These are phyloP conservation scores for Heterochromis multidens DNA, from an alignment of 2,113 vertebrate genomes.

Conservation along the genomic window DNA sequence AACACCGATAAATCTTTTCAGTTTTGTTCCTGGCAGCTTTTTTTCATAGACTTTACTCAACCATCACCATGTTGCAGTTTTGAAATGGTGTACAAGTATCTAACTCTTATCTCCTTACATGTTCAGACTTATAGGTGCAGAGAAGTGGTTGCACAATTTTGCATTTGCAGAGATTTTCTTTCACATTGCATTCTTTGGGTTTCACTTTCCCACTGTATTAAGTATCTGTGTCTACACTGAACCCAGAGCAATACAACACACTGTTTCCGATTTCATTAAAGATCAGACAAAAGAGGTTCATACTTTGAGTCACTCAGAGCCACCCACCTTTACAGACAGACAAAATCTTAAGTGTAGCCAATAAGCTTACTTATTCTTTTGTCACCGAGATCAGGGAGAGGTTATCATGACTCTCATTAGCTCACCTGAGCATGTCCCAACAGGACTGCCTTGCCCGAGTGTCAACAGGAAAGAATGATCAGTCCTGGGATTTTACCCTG, in stretches of 20 bases:
- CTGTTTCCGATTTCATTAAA: neutral
- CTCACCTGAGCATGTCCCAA: slow-evolving; percentile 60
- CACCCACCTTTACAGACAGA: slow-evolving; percentile 6
- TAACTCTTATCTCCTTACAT: slow-evolving; percentile 37
- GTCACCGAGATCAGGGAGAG: slow-evolving; percentile 35
- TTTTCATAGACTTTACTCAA: neutral
- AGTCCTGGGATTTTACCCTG: slow-evolving; percentile 52
- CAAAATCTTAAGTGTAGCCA: neutral
- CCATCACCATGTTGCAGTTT: neutral
- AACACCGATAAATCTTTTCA: neutral
- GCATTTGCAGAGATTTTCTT: slow-evolving; percentile 43
- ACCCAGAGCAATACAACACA: neutral
- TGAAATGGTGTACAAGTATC: slow-evolving; percentile 22
- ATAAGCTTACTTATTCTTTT: slow-evolving; percentile 43
- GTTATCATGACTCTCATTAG: slow-evolving; percentile 38
- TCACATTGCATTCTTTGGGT: slow-evolving; percentile 55
- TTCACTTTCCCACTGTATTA: slow-evolving; percentile 32
- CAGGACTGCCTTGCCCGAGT: slow-evolving; percentile 61
- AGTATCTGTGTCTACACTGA: neutral
- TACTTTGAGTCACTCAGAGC: slow-evolving; percentile 27
- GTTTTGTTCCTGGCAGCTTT: neutral
- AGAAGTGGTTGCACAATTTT: slow-evolving; percentile 65
- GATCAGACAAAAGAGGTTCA: neutral
- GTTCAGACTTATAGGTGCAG: slow-evolving; percentile 61
- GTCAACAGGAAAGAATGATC: slow-evolving; percentile 58